Conservation (phyloP, 2,888 invertebrate genomes). For the Morpho helenor region DNA sequence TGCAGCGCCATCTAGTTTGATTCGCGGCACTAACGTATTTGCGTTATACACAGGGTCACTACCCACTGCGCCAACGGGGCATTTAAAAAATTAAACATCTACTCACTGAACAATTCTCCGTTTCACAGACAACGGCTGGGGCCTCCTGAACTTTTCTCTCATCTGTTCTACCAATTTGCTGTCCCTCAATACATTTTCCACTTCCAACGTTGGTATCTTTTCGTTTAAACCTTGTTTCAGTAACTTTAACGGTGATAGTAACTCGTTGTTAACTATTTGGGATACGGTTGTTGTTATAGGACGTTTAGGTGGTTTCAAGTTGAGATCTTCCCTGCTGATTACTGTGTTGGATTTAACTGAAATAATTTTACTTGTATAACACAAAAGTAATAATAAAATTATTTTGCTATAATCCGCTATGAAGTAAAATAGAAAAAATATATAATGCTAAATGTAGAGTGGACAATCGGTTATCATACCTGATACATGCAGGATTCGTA, state of each 20-base stretch:
- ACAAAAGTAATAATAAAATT: too few relatives aligned
- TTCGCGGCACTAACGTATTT: too few relatives aligned
- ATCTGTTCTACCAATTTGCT: slow-evolving; percentile 35
- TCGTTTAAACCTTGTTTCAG: slow-evolving; percentile 42
- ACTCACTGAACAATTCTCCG: slow-evolving; percentile 55
- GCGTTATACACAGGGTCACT: too few relatives aligned
- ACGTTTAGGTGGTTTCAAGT: slow-evolving; percentile 41
- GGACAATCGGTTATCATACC: too few relatives aligned
- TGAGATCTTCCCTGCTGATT: slow-evolving; percentile 42
- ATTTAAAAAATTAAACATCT: not conserved
- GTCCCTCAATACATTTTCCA: slow-evolving; percentile 26
- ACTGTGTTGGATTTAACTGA: slow-evolving; percentile 26
- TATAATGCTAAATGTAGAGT: too few relatives aligned
- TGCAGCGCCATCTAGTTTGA: too few relatives aligned
- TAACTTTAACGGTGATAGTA: slow-evolving; percentile 49
- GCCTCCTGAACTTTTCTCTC: slow-evolving; percentile 42
- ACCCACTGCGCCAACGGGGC: too few relatives aligned
- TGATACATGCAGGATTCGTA: too few relatives aligned
- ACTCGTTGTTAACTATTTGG: slow-evolving; percentile 28
- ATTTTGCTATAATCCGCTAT: too few relatives aligned
- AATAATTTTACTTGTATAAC: not conserved
- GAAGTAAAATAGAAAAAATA: too few relatives aligned
- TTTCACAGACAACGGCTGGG: slow-evolving; percentile 52
- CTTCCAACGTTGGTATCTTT: slow-evolving; percentile 24
- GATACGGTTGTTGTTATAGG: slow-evolving; percentile 3